Evolutionary conservation across 1,140 invertebrate genomes (phyloP).

Genomic region (Paracyclopina nana): DNA sequence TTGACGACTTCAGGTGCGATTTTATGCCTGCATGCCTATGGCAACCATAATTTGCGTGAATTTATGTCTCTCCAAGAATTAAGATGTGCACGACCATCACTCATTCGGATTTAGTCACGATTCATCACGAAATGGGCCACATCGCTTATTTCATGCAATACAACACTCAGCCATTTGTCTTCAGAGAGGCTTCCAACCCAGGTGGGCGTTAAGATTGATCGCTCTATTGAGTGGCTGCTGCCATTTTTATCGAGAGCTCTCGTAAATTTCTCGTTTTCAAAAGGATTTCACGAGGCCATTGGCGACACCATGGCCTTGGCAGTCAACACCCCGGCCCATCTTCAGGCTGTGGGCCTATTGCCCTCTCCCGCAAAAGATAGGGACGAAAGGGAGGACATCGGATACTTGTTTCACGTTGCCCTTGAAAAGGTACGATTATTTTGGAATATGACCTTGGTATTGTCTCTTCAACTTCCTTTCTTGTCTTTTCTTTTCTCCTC

Average conservation of each 20-base stretch:
- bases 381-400: constrained; percentile 55
- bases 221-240: no score
- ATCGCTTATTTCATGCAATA: constrained; percentile 76
- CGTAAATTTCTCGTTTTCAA: no score
- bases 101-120: constrained; percentile 67
- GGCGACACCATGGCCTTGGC: constrained; percentile 74
- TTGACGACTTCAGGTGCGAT: no score
- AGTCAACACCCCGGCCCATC: constrained; percentile 27
- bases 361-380: no score
- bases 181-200: constrained; percentile 19
- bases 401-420: constrained; percentile 64
- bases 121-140: constrained; percentile 81
- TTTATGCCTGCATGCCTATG: no score
- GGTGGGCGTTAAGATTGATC: no score
- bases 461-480: constrained; percentile 60
- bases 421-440: no score
- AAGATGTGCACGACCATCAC: constrained; percentile 84
- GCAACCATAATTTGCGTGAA: no score
- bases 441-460: constrained; percentile 31
- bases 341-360: constrained; percentile 49
- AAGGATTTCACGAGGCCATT: constrained; percentile 80
- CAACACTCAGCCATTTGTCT: constrained; percentile 51
- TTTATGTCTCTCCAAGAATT: no score
- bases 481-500: constrained; percentile 65
- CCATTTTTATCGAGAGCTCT: no score